These are phyloP conservation scores for Polylopha cassiicola DNA, from an alignment of 2,888 invertebrate genomes.

Conservation along the genomic window DNA sequence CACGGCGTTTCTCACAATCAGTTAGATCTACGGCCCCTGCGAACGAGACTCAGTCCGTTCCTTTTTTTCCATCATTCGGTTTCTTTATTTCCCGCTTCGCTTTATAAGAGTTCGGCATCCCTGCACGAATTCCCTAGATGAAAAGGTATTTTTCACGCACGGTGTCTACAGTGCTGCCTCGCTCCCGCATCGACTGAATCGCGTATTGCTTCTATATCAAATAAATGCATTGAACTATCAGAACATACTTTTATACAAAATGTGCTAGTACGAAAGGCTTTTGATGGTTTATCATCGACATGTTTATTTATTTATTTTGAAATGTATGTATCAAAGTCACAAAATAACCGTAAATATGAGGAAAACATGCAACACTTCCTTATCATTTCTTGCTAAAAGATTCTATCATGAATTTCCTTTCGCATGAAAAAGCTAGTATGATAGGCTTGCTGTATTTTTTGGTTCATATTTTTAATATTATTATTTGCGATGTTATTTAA, in stretches of 20 bases:
- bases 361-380: too few species aligned
- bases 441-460: too few species aligned
- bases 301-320: too few species aligned
- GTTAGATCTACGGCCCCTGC: conserved; percentile 60
- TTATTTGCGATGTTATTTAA: too few species aligned
- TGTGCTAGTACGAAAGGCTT: not conserved
- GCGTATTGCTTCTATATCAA: conserved; percentile 46
- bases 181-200: conserved; percentile 45
- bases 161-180: conserved; percentile 39
- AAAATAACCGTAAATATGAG: too few species aligned
- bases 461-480: too few species aligned
- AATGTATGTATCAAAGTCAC: too few species aligned
- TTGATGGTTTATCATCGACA: conserved; percentile 16
- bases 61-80: conserved; percentile 61
- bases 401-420: too few species aligned
- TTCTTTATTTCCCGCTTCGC: conserved; percentile 68
- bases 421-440: too few species aligned
- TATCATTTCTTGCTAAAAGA: too few species aligned
- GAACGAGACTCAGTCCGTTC: conserved; percentile 41
- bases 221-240: conserved; percentile 38
- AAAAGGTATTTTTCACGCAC: conserved; percentile 69
- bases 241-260: conserved; percentile 27
- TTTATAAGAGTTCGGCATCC: conserved; percentile 70
- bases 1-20: conserved; percentile 69
- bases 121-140: conserved; percentile 70